Conservation (phyloP, 2,888 invertebrate species). For the Trissolcus brochymenae region DNA sequence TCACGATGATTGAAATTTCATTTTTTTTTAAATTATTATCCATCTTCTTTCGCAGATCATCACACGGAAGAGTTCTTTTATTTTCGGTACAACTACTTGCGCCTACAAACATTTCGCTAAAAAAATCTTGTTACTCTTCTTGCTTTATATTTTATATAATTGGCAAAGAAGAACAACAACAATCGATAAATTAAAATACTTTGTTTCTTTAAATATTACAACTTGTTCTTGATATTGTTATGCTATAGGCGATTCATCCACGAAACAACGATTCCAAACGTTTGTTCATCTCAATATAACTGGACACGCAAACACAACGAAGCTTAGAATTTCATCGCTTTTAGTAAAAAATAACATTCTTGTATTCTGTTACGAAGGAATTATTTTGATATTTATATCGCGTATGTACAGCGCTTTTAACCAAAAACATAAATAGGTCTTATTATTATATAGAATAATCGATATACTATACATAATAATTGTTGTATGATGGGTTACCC, state of each 20-base stretch:
- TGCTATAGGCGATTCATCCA: not conserved
- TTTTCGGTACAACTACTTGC: not conserved
- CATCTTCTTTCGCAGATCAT: not conserved
- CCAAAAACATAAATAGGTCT: constrained; percentile 65
- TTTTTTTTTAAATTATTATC: not conserved
- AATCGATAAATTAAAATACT: not conserved
- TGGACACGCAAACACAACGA: constrained; percentile 23
- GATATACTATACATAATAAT: constrained; percentile 59
- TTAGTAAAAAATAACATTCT: constrained; percentile 16
- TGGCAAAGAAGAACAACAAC: not conserved
- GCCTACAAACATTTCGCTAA: not conserved
- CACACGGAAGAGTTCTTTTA: not conserved
- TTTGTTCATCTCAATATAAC: not conserved
- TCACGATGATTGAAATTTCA: not conserved
- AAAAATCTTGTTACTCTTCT: not conserved
- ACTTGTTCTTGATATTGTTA: constrained; percentile 1
- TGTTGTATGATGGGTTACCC: constrained; percentile 22
- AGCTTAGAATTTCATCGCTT: constrained; percentile 24
- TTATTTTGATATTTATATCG: constrained; percentile 40
- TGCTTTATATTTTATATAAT: not conserved
- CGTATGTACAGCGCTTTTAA: constrained; percentile 57
- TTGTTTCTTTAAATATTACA: constrained; percentile 13
- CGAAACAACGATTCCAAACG: not conserved
- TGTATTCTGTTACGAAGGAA: constrained; percentile 11
- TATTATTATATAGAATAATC: constrained; percentile 59